Percentiles rank a stretch among this genome's conserved stretches.
Evolutionary conservation across 2,797 vertebrate species (phyloP).

Genomic region (Macropodus opercularis): DNA sequence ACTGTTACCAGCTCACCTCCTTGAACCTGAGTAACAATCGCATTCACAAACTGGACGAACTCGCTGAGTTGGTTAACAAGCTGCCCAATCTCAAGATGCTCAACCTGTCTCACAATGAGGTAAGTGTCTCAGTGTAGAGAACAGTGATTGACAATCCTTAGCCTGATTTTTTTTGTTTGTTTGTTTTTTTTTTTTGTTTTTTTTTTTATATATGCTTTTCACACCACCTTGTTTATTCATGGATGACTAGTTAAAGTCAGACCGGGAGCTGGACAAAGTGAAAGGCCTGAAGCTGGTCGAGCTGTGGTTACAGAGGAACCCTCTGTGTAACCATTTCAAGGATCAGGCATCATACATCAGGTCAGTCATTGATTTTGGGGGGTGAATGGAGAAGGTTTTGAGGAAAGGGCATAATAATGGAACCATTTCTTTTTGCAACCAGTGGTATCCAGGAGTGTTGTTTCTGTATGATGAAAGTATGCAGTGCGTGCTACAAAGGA

Average conservation of each 20-base stretch:
- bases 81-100: constrained; percentile 86
- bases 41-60: constrained; percentile 85
- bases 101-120: constrained; percentile 90
- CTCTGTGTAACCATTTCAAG: constrained; percentile 86
- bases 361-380: constrained; percentile 73
- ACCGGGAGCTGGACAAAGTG: constrained; percentile 89
- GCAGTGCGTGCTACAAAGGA: neutral
- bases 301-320: constrained; percentile 89
- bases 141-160: neutral
- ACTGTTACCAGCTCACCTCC: constrained; percentile 78
- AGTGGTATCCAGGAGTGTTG: neutral
- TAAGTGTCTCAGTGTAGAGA: constrained; percentile 52
- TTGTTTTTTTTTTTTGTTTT: too few species aligned
- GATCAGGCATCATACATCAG: constrained; percentile 91
- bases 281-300: constrained; percentile 90
- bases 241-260: constrained; percentile 83
- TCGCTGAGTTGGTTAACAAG: constrained; percentile 83
- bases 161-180: neutral
- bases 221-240: neutral
- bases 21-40: constrained; percentile 90
- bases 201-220: neutral
- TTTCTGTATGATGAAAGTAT: neutral
- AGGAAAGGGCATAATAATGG: constrained; percentile 6
- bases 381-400: constrained; percentile 16
- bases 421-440: constrained; percentile 3